Conservation (phyloP, 2,888 invertebrate genomes). For the Tridacna gigas region DNA sequence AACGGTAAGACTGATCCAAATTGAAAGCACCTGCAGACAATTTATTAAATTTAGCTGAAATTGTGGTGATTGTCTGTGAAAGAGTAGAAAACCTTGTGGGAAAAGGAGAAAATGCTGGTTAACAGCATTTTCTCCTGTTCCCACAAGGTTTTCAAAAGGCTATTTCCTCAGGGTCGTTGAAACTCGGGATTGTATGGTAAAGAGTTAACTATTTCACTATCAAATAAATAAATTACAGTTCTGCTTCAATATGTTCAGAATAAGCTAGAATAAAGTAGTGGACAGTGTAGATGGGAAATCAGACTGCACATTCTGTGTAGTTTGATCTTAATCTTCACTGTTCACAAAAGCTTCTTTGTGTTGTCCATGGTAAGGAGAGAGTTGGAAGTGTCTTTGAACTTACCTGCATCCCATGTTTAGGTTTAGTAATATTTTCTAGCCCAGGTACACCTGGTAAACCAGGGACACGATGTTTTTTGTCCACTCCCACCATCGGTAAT, state of each 20-base stretch:
- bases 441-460: conserved; percentile 47
- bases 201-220: background rate
- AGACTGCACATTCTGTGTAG: too few relatives aligned
- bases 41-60: too few relatives aligned
- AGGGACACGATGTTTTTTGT: conserved; percentile 51
- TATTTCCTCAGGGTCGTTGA: background rate
- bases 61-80: background rate
- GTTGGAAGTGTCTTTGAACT: too few relatives aligned
- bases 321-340: too few relatives aligned
- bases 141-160: conserved; percentile 7
- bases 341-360: too few relatives aligned
- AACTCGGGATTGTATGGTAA: background rate
- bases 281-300: too few relatives aligned
- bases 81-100: background rate
- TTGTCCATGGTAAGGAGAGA: too few relatives aligned
- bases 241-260: too few relatives aligned
- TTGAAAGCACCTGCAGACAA: too few relatives aligned
- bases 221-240: too few relatives aligned
- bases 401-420: conserved; percentile 54
- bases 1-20: too few relatives aligned
- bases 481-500: conserved; percentile 55
- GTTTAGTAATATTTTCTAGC: conserved; percentile 50
- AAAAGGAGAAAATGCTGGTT: background rate
- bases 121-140: conserved; percentile 2
- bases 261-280: too few relatives aligned